Evolutionary conservation across 2,113 vertebrate species (phyloP), one percentile per base, ranked within the genome.

Genomic region (Polyodon spathula): DNA sequence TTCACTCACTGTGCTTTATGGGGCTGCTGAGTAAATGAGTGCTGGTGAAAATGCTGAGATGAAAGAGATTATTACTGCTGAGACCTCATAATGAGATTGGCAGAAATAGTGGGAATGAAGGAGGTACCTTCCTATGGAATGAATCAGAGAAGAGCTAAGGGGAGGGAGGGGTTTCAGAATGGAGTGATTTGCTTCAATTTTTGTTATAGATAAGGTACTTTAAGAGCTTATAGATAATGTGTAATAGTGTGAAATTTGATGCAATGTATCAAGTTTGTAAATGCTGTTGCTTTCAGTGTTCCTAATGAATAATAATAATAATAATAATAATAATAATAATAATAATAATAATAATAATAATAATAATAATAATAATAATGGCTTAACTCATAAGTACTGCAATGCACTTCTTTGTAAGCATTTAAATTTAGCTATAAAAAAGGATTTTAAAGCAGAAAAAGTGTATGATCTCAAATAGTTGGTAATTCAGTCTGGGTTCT

Each of bases 31-130:
- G 40, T 58, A 44, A 44, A 44, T 58, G 57, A 8, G 10, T 44
- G 41, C 41, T 16, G 8, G 17, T 16, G 17, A 58, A 16, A 1
- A 16, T 4, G 9, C 57, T 11, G 56, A 27, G 39, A 40, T 57
- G 39, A 57, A 57, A 40, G 56, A 46, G 27, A 58, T 58, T 43
- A 58, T 46, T 58, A n/a, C 57, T 27, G 57, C 57, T 17, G 57
- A 58, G 41, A 58, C 57, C 41, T 40, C 16, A 27, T 58, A 58
- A 58, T 44, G 11, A 40, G 40, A 58, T 58, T 58, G 15, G 40
- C 16, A 16, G 57, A 44, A 58, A 37, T 11, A 37, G 9, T 6
- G 42, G 12, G 6, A 44, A 2, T 5, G n/a, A 12, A 7, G 59
- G 37, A 37, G 11, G 41, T 16, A 12, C 17, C 43, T 40, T 37